Evolutionary conservation across 1,140 invertebrate species (phyloP).

Genomic region (Achatina immaculata): DNA sequence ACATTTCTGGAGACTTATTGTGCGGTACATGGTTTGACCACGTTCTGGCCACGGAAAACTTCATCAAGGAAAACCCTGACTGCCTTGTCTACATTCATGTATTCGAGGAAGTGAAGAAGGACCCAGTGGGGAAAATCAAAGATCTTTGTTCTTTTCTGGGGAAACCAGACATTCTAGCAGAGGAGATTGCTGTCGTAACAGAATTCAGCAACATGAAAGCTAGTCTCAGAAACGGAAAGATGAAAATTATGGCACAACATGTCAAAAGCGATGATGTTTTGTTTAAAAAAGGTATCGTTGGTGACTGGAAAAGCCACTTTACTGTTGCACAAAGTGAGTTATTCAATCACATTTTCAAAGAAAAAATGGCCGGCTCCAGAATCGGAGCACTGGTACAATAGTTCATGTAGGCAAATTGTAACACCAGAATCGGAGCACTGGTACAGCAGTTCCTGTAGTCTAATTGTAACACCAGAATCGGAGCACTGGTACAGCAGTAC

Average conservation of each 20-base stretch:
- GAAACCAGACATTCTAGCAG: neutral
- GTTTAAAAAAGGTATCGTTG: neutral
- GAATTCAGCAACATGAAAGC: neutral
- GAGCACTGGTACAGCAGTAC: too few species aligned
- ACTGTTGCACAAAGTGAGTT: neutral
- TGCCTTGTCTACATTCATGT: neutral
- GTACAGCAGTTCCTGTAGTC: too few species aligned
- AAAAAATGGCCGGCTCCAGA: conserved; percentile 5
- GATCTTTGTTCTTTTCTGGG: neutral
- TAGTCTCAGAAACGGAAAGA: neutral
- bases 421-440: too few species aligned
- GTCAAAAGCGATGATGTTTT: neutral
- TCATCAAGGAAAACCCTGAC: neutral
- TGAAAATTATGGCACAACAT: neutral
- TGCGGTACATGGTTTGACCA: conserved; percentile 11
- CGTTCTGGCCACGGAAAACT: neutral
- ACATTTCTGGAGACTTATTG: neutral
- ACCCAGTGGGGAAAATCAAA: neutral
- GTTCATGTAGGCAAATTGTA: neutral
- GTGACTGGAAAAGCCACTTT: neutral
- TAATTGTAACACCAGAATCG: too few species aligned
- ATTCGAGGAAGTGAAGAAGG: neutral
- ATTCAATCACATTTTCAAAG: neutral
- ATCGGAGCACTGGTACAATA: neutral
- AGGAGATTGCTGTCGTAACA: neutral